Evolutionary conservation across 2,888 invertebrate species (phyloP), one percentile per base, ranked within the genome.

Genomic region (Coenonympha arcania): DNA sequence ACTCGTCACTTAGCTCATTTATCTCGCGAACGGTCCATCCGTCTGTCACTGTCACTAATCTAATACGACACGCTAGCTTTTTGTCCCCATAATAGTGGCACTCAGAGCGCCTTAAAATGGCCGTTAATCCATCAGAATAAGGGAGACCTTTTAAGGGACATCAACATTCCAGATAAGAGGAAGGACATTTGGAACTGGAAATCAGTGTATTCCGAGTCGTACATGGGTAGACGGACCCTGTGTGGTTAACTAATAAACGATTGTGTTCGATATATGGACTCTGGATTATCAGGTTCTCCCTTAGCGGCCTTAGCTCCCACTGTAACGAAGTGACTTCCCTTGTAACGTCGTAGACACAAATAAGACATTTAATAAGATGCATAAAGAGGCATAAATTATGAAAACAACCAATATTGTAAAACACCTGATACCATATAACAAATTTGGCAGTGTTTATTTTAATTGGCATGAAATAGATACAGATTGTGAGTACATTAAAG

Each of bases 61-160:
- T 82, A 83, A 85, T 84, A 81, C 80, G 84, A 82, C 83, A 83
- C 80, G 80, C 82, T 73, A 76, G 73, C 80, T 86, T 85, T 84
- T 81, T 82, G 79, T 79, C 72, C 76, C 79, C 72, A 71, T 75
- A 81, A 79, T 80, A 79, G 76, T 72, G 68, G 76, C 72, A 75
- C 71, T 78, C 68, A 64, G 70, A 79, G 73, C 74, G 74, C 67
- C 75, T 72, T 73, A 71, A 73, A 81, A 76, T 70, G 73, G 65
- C 63, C 71, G 68, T 71, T 79, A 78, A 80, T 81, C 73, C 73
- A 66, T 74, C 73, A 74, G 69, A 63, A 68, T 71, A 73, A 68
- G 69, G 73, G 68, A 68, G 66, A 60, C 67, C 68, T 64, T 69
- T 73, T 72, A 70, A 69, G 66, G 68, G 66, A 64, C 66, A 69